These are phyloP conservation scores for Oscheius onirici DNA, from an alignment of 2,888 invertebrate genomes.

Conservation along the genomic window DNA sequence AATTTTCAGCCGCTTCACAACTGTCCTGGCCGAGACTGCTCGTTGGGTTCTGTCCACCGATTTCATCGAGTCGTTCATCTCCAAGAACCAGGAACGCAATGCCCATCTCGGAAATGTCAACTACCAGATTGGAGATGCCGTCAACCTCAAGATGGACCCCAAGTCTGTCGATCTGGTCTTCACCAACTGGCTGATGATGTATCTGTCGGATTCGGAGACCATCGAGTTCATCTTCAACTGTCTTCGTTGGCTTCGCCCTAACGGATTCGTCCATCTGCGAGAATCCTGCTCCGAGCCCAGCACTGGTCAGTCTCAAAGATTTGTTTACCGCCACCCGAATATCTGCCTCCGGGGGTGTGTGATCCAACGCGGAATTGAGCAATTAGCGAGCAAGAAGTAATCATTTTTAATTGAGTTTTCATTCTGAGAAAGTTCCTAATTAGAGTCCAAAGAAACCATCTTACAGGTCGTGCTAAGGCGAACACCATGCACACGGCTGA, in stretches of 20 bases:
- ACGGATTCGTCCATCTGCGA: slow-evolving; percentile 75
- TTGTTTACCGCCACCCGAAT: neutral
- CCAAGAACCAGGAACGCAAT: slow-evolving; percentile 74
- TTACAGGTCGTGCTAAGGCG: slow-evolving; percentile 45
- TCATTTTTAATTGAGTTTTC: neutral
- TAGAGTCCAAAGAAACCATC: neutral
- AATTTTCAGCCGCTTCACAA: slow-evolving; percentile 74
- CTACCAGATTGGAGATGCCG: slow-evolving; percentile 75
- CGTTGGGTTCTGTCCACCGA: slow-evolving; percentile 75
- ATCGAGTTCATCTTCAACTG: slow-evolving; percentile 73
- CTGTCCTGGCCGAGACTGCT: slow-evolving; percentile 73
- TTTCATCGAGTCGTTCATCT: slow-evolving; percentile 76
- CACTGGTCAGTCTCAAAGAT: slow-evolving; percentile 70
- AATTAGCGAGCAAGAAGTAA: neutral
- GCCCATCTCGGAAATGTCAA: slow-evolving; percentile 73
- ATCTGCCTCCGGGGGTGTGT: neutral
- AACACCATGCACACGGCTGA: slow-evolving; percentile 59
- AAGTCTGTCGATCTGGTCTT: slow-evolving; percentile 75
- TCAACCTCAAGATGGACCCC: slow-evolving; percentile 73
- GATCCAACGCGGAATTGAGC: neutral
- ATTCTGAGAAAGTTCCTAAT: neutral
- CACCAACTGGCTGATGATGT: slow-evolving; percentile 78
- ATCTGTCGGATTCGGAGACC: slow-evolving; percentile 74
- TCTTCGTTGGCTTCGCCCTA: slow-evolving; percentile 75
- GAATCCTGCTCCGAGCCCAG: slow-evolving; percentile 76